Conservation (phyloP, 2,113 vertebrate species). For the Choloepus hoffmanni region DNA sequence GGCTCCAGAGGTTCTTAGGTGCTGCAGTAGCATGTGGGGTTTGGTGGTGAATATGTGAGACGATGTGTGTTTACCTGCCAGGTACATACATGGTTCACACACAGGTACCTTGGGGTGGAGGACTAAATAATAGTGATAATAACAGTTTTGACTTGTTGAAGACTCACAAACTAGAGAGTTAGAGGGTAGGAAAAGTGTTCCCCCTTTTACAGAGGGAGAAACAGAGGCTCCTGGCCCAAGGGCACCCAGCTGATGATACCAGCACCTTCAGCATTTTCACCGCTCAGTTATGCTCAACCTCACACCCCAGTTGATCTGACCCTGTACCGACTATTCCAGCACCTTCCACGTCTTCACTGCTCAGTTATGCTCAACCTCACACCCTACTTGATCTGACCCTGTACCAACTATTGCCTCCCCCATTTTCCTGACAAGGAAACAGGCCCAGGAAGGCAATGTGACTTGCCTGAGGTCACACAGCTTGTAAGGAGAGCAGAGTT, state of each 20-base stretch:
- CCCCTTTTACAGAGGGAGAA: not conserved
- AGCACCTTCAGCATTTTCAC: accelerated
- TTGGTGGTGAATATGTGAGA: not conserved
- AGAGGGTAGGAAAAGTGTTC: not conserved
- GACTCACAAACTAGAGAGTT: not conserved
- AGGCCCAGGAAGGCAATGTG: not conserved
- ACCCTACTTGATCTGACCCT: not conserved
- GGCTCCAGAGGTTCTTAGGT: not conserved
- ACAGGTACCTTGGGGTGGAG: not conserved
- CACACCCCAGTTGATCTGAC: not conserved
- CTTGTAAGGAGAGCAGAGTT: not conserved
- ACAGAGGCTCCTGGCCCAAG: not conserved
- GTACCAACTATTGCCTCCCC: not conserved
- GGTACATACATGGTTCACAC: not conserved
- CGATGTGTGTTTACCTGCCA: too few species aligned
- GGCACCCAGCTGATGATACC: not conserved
- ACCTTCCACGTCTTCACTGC: accelerated
- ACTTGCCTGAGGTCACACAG: not conserved
- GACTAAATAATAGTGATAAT: not conserved
- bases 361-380: accelerated
- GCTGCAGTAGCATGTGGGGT: not conserved
- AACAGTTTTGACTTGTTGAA: not conserved
- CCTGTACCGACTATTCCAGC: too few species aligned
- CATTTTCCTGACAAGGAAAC: not conserved
- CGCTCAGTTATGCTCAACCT: accelerated